A percentile compares a stretch with the other conserved stretches of the same genome.
These are phyloP conservation scores for Nansenia antarctica DNA, from an alignment of 2,113 vertebrate genomes.

Conservation along the genomic window DNA sequence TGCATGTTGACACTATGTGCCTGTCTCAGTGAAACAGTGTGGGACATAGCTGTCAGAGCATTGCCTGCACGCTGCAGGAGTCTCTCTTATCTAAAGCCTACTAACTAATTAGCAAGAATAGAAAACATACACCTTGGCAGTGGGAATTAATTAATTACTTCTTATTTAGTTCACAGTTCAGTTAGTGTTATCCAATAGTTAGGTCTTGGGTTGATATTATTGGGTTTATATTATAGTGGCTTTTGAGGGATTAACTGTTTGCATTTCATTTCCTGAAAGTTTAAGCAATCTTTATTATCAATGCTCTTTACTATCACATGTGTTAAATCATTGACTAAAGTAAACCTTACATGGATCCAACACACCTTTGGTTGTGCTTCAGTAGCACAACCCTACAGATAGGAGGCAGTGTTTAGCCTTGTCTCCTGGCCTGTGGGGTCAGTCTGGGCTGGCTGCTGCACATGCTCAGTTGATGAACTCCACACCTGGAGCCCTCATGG, in stretches of 20 bases:
- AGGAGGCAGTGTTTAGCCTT: conserved; percentile 3
- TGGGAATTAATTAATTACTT: background rate
- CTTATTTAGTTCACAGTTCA: background rate
- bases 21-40: background rate
- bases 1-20: background rate
- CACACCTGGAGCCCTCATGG: conserved; percentile 28
- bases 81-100: background rate
- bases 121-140: too few relatives aligned
- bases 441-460: background rate
- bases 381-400: background rate
- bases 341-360: background rate
- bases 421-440: background rate
- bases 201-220: background rate
- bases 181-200: background rate
- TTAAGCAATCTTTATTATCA: background rate
- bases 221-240: too few relatives aligned
- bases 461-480: conserved; percentile 36
- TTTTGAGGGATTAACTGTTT: too few relatives aligned
- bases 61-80: background rate
- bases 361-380: background rate
- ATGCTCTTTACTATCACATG: background rate
- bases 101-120: background rate
- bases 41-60: background rate
- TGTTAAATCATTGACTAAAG: background rate
- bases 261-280: too few relatives aligned